Percentiles rank a stretch among this genome's conserved stretches.
phyloP scores from a whole-genome alignment of 35 echinoderm and acorn worm genomes.

The Ophioderma brevispina region DNA sequence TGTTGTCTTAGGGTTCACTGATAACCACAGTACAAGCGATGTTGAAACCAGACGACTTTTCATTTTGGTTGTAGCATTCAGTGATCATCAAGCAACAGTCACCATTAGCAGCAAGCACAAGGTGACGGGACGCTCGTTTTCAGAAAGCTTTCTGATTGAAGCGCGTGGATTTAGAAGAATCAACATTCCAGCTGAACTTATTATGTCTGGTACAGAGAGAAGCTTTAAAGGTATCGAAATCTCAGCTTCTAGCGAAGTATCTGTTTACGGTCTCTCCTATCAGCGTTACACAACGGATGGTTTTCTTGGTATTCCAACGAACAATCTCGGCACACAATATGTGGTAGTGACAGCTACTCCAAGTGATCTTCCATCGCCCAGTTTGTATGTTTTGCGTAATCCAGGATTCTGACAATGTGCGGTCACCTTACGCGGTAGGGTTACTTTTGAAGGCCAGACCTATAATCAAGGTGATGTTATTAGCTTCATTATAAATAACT shows the following conservation, averaged over 20 bases:
- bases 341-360: conserved; percentile 42
- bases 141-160: conserved; percentile 16
- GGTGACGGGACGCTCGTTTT: conserved; percentile 13
- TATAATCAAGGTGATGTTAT: conserved; percentile 33
- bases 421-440: background rate
- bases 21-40: background rate
- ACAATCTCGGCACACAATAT: conserved; percentile 46
- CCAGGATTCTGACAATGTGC: conserved; percentile 16
- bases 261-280: conserved; percentile 65
- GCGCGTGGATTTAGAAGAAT: conserved; percentile 21
- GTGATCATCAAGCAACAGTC: conserved; percentile 36
- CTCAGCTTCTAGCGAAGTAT: conserved; percentile 44
- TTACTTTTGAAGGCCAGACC: conserved; percentile 24
- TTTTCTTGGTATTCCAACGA: conserved; percentile 56
- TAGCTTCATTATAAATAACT: background rate
- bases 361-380: too few species aligned
- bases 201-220: conserved; percentile 23
- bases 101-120: conserved; percentile 61
- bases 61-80: conserved; percentile 37
- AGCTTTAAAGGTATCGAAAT: conserved; percentile 45
- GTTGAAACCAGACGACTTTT: background rate
- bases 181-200: conserved; percentile 19
- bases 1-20: conserved; percentile 5
- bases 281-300: conserved; percentile 55
- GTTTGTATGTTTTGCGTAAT: conserved; percentile 54